Evolutionary conservation across 2,113 vertebrate genomes (phyloP), one percentile per base, ranked within the genome.

Genomic region (Strix uralensis): DNA sequence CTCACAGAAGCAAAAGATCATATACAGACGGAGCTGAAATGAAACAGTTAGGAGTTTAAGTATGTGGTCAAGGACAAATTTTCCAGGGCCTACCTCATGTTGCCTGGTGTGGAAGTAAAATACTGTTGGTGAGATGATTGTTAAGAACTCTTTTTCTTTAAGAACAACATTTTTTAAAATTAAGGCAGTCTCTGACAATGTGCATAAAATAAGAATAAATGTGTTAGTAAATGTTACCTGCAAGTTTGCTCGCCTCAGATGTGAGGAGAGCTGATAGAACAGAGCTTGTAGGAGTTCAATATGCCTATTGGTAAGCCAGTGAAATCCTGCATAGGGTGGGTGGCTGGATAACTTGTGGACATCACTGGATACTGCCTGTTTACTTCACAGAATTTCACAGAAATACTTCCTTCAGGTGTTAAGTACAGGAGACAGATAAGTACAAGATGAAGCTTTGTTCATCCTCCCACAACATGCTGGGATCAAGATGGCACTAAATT

Each of bases 321-420:
- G 54, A 62, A 88, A 54, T 62, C 32, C 49, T 86, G 17, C 19
- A 13, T 25, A 18, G 67, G 14, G 17, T 19, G 67, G 14, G 17
- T 19, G 42, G 7, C 38, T 54, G 49, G 7, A 6, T 72, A 69
- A 57, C 34, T n/a, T 29, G 7, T 55, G 23, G 26, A 8, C 8
- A 9, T 8, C 34, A 62, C 29, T 66, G 58, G 18, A 13, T 86
- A 13, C 27, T 44, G 11, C 0, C 0, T 47, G 22, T 59, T 47
- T 70, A 15, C 10, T 42, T 42, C 40, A 42, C 40, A 42, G 40
- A 42, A 42, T 42, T 42, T 42, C 40, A 42, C 40, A 42, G 40
- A 42, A 42, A 42, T 42, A 42, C 40, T 79, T 82, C 16, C 61
- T 78, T 78, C 15, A 18, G 12, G 18, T 61, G 21, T 1, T 69